Conservation (phyloP, 2,797 vertebrate species). For the Hylomyscus alleni region DNA sequence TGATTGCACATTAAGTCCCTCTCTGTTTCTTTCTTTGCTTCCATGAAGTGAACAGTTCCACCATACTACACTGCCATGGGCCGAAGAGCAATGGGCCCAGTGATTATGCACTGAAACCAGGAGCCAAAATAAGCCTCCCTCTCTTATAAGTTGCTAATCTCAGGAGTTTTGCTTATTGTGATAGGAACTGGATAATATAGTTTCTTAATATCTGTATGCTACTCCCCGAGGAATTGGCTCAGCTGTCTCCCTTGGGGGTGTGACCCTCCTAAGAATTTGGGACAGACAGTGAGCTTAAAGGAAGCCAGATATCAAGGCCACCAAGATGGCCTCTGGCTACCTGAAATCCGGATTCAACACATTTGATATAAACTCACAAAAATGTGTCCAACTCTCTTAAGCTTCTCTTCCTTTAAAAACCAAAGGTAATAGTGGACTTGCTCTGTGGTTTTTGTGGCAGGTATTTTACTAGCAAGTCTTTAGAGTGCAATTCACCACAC, state of each 20-base stretch:
- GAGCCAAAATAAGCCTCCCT: not conserved
- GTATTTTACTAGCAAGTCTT: not conserved
- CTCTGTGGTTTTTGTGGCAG: not conserved
- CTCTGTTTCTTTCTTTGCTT: not conserved
- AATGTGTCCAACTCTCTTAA: not conserved
- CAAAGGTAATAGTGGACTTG: not conserved
- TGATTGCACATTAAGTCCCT: not conserved
- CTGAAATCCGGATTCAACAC: too few species aligned
- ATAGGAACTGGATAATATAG: not conserved
- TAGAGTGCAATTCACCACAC: not conserved
- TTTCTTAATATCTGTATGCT: not conserved
- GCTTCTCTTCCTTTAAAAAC: not conserved
- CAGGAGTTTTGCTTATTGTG: not conserved
- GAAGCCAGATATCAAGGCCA: not conserved
- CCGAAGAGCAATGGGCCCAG: not conserved
- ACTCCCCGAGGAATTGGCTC: not conserved
- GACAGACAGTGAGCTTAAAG: not conserved
- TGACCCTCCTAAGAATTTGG: not conserved
- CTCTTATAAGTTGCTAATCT: not conserved
- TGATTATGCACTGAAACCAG: not conserved
- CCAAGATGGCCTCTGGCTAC: not conserved
- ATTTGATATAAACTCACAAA: not conserved
- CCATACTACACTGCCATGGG: not conserved
- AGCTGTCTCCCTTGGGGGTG: not conserved
- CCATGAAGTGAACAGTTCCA: not conserved